Conservation (phyloP, 2,113 vertebrate species). For the Scomber scombrus region DNA sequence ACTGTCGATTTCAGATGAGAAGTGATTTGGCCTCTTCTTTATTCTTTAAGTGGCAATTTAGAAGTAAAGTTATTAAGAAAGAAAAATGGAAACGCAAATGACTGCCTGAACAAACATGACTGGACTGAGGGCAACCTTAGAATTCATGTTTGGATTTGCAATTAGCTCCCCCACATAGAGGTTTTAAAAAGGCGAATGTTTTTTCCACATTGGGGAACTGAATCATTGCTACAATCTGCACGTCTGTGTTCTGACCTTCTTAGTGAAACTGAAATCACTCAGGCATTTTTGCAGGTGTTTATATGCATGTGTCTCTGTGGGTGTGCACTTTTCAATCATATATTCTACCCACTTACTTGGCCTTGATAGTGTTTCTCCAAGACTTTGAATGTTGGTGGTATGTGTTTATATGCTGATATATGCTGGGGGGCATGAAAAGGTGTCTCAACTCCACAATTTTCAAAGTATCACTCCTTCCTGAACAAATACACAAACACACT, state of each 20-base stretch:
- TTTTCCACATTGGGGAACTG: constrained; percentile 52
- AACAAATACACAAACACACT: constrained; percentile 60
- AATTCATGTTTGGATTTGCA: constrained; percentile 62
- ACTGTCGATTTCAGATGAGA: not conserved
- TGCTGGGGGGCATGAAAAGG: constrained; percentile 56
- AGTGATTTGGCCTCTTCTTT: constrained; percentile 20
- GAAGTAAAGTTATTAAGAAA: constrained; percentile 13
- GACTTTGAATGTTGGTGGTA: constrained; percentile 66
- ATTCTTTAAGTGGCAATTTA: constrained; percentile 24
- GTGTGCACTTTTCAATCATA: constrained; percentile 54
- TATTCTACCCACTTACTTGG: constrained; percentile 66
- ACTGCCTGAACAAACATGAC: constrained; percentile 7
- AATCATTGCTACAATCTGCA: constrained; percentile 50
- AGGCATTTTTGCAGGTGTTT: constrained; percentile 62
- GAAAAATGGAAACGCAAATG: not conserved
- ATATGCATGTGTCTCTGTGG: constrained; percentile 59
- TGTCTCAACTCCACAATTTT: constrained; percentile 58
- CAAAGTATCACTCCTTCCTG: constrained; percentile 48
- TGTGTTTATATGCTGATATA: constrained; percentile 60
- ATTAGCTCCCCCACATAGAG: constrained; percentile 46
- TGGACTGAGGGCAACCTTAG: constrained; percentile 28
- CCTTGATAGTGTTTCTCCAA: constrained; percentile 62
- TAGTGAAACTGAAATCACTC: constrained; percentile 54
- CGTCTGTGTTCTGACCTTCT: constrained; percentile 60
- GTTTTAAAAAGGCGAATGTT: constrained; percentile 60